Base-by-base conservation (phyloP, 2,888 invertebrate species). In the Rhaphigaster nebulosa region DNA sequence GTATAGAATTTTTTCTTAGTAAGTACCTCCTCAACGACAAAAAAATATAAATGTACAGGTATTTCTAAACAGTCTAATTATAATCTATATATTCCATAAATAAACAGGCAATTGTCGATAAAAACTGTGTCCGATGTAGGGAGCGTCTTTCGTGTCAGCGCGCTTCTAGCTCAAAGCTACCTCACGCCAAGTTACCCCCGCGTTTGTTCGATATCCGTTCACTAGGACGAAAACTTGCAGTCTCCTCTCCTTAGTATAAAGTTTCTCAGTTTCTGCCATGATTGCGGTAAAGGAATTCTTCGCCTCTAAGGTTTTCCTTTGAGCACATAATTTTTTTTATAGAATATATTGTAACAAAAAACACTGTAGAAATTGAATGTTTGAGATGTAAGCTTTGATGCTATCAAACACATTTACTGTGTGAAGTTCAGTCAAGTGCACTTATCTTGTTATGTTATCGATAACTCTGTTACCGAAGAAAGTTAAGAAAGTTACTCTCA, bases 191-290 rank as follows among this genome's bases (percentile, higher is more conserved):
- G 84, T 84, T 84, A 84, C 84, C 84, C 45, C 45, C 84, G 26
- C 34, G 84, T 84, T 84, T 84, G 84, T 84, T 84, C 84, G 18
- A 84, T 84, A 84, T 45, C 45, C n/a, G 84, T n/a, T 84, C 45
- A 84, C 84, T n/a, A 84, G 84, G 84, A 84, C 45, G 84, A 84
- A 84, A 84, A 84, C 84, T 84, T 50, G 45, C 84, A 84, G 84
- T 84, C 45, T n/a, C n/a, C 45, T 23, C 70, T 76, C 8, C 10
- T 38, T 76, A 15, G 34, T 76, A 38, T 76, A 38, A 20, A 76
- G 70, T 34, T 18, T 38, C 18, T 34, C 70, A 38, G 18, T 2
- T 20, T 29, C 38, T 20, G 23, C 20, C 34, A 76, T 76, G 70
- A 76, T 76, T 76, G 70, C 38, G 6, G 70, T 76, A 20, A 76